phyloP scores from a whole-genome alignment of 1,140 invertebrate species.

The Procambarus clarkii region DNA sequence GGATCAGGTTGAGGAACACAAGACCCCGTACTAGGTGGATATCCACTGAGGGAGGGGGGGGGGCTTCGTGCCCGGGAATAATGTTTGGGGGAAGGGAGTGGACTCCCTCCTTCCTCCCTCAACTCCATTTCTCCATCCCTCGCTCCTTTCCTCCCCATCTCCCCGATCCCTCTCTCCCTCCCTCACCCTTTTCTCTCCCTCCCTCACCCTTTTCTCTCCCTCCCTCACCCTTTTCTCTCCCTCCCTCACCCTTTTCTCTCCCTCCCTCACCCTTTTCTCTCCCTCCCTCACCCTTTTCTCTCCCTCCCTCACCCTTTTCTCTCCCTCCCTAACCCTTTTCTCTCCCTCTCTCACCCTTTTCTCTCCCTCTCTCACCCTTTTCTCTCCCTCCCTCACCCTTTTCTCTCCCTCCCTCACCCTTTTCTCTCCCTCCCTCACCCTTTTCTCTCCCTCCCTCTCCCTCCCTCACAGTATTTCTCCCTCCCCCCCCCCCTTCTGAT shows the following conservation, averaged over 20 bases:
- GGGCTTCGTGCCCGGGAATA: not conserved
- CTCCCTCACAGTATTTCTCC: too few relatives aligned
- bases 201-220: not conserved
- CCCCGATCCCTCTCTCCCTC: not conserved
- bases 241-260: not conserved
- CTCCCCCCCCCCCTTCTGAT: too few relatives aligned
- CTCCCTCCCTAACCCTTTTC: not conserved
- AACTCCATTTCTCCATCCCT: not conserved
- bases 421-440: not conserved
- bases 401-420: too few relatives aligned
- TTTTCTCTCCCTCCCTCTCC: too few relatives aligned
- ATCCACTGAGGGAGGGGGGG: not conserved
- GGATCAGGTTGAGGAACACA: slow-evolving; percentile 1
- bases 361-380: not conserved
- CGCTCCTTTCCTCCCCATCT: not conserved
- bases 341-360: not conserved
- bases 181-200: not conserved
- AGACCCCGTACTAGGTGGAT: too few relatives aligned
- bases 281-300: not conserved
- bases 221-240: not conserved
- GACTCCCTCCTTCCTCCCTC: not conserved
- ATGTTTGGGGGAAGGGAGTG: not conserved
- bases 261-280: not conserved
- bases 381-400: not conserved
- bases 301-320: not conserved